A percentile compares a stretch with the other conserved stretches of the same genome.
phyloP scores from a whole-genome alignment of 1,140 invertebrate genomes.

The Diplogasteroides magnus region DNA sequence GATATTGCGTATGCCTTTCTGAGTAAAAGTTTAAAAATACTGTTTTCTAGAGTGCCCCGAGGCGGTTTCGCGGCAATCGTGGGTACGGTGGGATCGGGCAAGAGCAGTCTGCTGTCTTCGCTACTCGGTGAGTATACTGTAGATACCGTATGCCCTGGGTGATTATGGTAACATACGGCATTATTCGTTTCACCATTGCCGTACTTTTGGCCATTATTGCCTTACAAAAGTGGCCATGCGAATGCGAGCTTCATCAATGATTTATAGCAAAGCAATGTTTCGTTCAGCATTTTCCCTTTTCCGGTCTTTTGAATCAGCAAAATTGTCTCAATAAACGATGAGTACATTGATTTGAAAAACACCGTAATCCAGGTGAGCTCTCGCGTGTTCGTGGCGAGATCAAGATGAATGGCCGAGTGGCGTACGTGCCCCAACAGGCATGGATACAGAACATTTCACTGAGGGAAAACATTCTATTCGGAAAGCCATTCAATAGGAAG shows the following conservation, averaged over 20 bases:
- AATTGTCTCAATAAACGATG: too few species aligned
- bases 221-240: too few species aligned
- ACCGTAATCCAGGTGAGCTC: background rate
- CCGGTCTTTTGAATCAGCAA: too few species aligned
- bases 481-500: slow-evolving; percentile 59
- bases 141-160: too few species aligned
- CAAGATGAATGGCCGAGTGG: slow-evolving; percentile 56
- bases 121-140: slow-evolving; percentile 65
- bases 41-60: slow-evolving; percentile 10
- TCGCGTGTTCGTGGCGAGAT: slow-evolving; percentile 49
- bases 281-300: too few species aligned
- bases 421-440: slow-evolving; percentile 61
- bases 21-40: slow-evolving; percentile 15
- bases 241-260: too few species aligned
- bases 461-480: background rate
- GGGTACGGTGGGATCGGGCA: slow-evolving; percentile 72
- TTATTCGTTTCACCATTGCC: too few species aligned
- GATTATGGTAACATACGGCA: too few species aligned
- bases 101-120: slow-evolving; percentile 70
- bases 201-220: too few species aligned
- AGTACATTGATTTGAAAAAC: too few species aligned
- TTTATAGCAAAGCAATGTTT: too few species aligned
- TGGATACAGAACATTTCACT: slow-evolving; percentile 61
- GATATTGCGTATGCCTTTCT: too few species aligned
- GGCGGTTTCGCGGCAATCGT: slow-evolving; percentile 71